Conservation (phyloP, 2,113 vertebrate species). For the Cygnus atratus region DNA sequence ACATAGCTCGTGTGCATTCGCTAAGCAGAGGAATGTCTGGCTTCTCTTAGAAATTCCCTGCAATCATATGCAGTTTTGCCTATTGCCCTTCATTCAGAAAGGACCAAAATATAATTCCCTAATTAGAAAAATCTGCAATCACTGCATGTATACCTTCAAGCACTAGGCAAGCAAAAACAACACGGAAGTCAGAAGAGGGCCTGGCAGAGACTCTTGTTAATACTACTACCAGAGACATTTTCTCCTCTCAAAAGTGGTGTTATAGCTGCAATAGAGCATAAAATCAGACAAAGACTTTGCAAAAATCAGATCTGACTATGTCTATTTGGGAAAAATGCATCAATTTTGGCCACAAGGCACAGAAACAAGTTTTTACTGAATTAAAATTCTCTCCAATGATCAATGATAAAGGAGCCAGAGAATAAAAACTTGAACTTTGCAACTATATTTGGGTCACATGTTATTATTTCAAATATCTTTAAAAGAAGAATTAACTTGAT, state of each 20-base stretch:
- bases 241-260: not conserved
- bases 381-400: not conserved
- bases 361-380: not conserved
- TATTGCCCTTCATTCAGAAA: not conserved
- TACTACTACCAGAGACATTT: not conserved
- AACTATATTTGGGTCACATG: not conserved
- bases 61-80: not conserved
- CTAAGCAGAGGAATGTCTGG: not conserved
- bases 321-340: not conserved
- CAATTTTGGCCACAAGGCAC: not conserved
- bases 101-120: not conserved
- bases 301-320: not conserved
- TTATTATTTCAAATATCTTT: not conserved
- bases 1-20: not conserved
- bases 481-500: not conserved
- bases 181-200: not conserved
- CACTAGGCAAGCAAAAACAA: not conserved
- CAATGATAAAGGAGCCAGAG: not conserved
- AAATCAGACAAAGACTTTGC: not conserved
- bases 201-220: not conserved
- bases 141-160: not conserved
- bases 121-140: not conserved
- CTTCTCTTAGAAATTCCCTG: not conserved
- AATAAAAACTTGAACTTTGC: not conserved
- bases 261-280: not conserved